Conservation (phyloP, 53 echinoderm and acorn worm species). For the Stichopus horrens region DNA sequence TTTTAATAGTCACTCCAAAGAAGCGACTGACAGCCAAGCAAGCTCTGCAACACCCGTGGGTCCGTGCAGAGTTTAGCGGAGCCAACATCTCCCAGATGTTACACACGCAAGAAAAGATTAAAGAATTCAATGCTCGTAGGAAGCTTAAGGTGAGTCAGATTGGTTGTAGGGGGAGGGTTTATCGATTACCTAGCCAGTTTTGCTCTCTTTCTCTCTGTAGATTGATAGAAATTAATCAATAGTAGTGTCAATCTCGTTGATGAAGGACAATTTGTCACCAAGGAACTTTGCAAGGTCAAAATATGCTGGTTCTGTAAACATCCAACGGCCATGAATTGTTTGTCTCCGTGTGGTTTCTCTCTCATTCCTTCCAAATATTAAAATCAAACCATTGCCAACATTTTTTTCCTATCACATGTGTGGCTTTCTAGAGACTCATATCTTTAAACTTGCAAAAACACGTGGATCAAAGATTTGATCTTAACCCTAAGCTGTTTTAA, state of each 20-base stretch:
- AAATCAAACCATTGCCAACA: no score
- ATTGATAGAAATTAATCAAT: not conserved
- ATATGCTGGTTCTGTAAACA: no score
- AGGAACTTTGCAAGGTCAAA: no score
- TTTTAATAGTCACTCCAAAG: constrained; percentile 59
- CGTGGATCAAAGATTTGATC: no score
- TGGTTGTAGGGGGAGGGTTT: not conserved
- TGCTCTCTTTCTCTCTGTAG: not conserved
- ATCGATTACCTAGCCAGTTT: not conserved
- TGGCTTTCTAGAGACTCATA: no score
- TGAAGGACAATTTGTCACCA: not conserved
- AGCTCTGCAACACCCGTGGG: constrained; percentile 91
- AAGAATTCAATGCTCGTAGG: constrained; percentile 87
- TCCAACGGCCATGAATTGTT: no score
- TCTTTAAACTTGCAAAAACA: no score
- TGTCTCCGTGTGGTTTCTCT: no score
- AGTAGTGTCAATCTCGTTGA: not conserved
- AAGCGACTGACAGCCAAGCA: constrained; percentile 72
- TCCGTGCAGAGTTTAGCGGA: constrained; percentile 64
- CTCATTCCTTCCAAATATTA: no score
- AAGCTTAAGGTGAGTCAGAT: constrained; percentile 60
- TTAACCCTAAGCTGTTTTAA: no score
- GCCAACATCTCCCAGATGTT: constrained; percentile 65
- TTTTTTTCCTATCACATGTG: no score
- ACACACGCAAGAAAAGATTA: constrained; percentile 75